Evolutionary conservation across 1,140 invertebrate genomes (phyloP), one percentile per base, ranked within the genome.

Genomic region (Euura saliciscinereae): DNA sequence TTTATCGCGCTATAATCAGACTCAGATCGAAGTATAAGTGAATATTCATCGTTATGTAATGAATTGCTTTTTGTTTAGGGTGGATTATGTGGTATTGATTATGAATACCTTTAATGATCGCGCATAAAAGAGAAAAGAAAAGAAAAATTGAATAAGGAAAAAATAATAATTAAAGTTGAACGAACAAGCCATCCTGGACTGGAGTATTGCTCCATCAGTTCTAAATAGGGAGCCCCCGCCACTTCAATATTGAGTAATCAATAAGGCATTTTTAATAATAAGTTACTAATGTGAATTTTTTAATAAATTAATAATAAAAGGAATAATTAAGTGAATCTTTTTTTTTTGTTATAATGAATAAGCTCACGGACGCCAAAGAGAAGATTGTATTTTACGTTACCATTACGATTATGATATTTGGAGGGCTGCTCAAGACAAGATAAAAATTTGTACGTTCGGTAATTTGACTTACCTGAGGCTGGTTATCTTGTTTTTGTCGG

Each of bases 231-330:
- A 72, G 59, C 78, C 75, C 28, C 79, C 51, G 74, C 79, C 78
- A 83, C 77, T 80, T 77, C 77, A 78, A 80, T 87, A 85, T 85
- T 85, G 84, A 86, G 83, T 83, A 83, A 80, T 77, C 75, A 80
- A 79, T 86, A 85, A 86, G 84, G 80, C 79, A 84, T 84, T 86
- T 87, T 84, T 85, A 83, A 84, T 80, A 73, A 84, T 82, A 83
- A 82, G 82, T 83, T 85, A 80, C 78, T 84, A 85, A 80, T 84
- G 83, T 84, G 82, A 83, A 83, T 84, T 85, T 85, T 85, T 85
- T 85, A 85, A 86, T 85, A 86, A 85, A 86, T 82, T 77, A 79
- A 77, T 85, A 79, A 77, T 79, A 67, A 75, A 79, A 78, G 77
- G 78, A 70, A 59, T n/a, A 59, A 5, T 59, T 59, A 59, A 59